Conservation (phyloP, 2,888 invertebrate genomes). For the Pterostichus madidus region DNA sequence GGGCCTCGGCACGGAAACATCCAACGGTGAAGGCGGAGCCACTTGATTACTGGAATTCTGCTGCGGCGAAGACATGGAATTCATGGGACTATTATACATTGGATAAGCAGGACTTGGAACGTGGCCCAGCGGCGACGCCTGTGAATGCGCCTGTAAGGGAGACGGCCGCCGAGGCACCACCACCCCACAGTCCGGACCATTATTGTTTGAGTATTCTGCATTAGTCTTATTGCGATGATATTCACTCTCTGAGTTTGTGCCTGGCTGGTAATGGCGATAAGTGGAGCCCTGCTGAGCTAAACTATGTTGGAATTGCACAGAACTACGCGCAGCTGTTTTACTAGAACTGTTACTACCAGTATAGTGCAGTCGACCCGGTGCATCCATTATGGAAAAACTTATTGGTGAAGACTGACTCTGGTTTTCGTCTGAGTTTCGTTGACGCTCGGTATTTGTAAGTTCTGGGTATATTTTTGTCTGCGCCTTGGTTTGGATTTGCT, state of each 20-base stretch:
- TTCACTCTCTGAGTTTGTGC: constrained; percentile 80
- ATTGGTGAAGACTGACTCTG: constrained; percentile 85
- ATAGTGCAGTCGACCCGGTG: constrained; percentile 83
- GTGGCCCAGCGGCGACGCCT: constrained; percentile 86
- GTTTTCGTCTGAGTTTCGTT: constrained; percentile 77
- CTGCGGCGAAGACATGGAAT: constrained; percentile 86
- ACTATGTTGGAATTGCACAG: constrained; percentile 79
- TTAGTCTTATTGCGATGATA: constrained; percentile 80
- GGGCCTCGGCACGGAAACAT: constrained; percentile 84
- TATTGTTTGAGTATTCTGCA: constrained; percentile 76
- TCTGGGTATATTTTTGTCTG: constrained; percentile 90
- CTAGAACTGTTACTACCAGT: constrained; percentile 79
- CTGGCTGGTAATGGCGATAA: constrained; percentile 83
- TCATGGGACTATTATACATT: constrained; percentile 91
- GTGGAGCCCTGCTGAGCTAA: constrained; percentile 78
- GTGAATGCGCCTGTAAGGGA: constrained; percentile 84
- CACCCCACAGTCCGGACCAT: constrained; percentile 80
- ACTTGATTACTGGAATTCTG: constrained; percentile 79
- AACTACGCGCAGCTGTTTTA: constrained; percentile 76
- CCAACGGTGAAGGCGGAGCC: constrained; percentile 85
- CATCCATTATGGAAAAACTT: constrained; percentile 88
- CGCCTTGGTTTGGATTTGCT: constrained; percentile 85
- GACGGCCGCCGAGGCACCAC: constrained; percentile 85
- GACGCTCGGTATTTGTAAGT: constrained; percentile 74
- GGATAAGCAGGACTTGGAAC: constrained; percentile 90